These are phyloP conservation scores for Morpho deidamia DNA, from an alignment of 2,888 invertebrate genomes.

Conservation along the genomic window DNA sequence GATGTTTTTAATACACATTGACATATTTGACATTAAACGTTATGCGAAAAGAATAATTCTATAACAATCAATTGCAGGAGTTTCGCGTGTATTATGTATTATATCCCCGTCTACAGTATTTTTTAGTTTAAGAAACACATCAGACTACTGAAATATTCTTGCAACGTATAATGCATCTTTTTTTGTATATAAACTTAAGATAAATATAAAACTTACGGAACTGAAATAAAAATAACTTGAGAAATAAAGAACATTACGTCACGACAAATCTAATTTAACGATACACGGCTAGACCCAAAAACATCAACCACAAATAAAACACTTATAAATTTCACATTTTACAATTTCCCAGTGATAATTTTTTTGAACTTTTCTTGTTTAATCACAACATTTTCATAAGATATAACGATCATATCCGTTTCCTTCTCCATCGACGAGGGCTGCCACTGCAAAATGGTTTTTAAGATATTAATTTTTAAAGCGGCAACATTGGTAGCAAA, in stretches of 20 bases:
- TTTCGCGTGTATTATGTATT: no score
- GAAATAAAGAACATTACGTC: not conserved
- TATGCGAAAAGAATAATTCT: no score
- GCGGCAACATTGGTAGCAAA: slow-evolving; percentile 62
- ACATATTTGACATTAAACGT: no score
- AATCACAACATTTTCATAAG: slow-evolving; percentile 36
- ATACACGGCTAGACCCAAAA: not conserved
- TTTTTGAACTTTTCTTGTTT: slow-evolving; percentile 49
- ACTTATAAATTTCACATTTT: slow-evolving; percentile 55
- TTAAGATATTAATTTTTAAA: slow-evolving; percentile 70
- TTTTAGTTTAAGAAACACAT: no score
- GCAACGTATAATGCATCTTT: no score
- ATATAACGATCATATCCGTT: slow-evolving; percentile 68
- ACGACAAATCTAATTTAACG: not conserved
- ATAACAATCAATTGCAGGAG: no score
- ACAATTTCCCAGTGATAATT: slow-evolving; percentile 59
- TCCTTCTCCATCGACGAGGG: slow-evolving; percentile 54
- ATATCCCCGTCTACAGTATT: no score
- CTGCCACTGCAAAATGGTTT: slow-evolving; percentile 72
- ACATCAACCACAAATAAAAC: slow-evolving; percentile 27
- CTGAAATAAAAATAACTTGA: no score
- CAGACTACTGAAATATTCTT: no score
- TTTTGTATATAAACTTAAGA: no score
- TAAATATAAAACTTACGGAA: no score
- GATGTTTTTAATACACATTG: no score